Base-by-base conservation (phyloP, 2,888 invertebrate genomes). In the Monoplex corrugatus region DNA sequence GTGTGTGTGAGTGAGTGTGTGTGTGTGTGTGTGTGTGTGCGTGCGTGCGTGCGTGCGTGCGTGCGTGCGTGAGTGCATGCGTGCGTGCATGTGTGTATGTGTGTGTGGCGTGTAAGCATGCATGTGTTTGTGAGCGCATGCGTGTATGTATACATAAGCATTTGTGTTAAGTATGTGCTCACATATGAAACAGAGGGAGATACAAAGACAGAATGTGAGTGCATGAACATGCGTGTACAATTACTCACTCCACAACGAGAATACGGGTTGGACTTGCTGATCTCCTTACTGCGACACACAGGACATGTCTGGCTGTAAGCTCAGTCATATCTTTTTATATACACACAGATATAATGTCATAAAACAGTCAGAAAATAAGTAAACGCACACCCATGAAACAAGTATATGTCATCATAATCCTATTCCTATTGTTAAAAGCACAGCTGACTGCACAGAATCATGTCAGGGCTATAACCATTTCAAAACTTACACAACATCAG, bases 191-290 rank as follows among this genome's bases (percentile, higher is more conserved):
- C 2, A 72, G 44, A 80, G 16, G 19, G 19, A 78, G 38, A 57
- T 23, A 87, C 23, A 43, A 75, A 75, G 32, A 45, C 40, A n/a
- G 43, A 86, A 6, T n/a, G 50, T 13, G 19, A 50, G 19, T 50
- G 8, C n/a, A n/a, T n/a, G n/a, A n/a, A n/a, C n/a, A n/a, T n/a
- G n/a, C n/a, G n/a, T n/a, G n/a, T n/a, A n/a, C n/a, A n/a, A n/a
- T 10, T 38, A 88, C 94, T 92, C 91, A 94, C 94, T 93, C 93
- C 92, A 23, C 93, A 91, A 44, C 92, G 91, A 6, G 92, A 93
- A 91, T 94, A 95, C 3, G 95, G 95, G 89, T 95, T 95, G 13
- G 95, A 94, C 89, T 91, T 91, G 50, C 92, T 92, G 23, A 92
- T 92, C 0, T 88, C 91, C 63, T 90, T 90, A 84, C 92, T 92